These are phyloP conservation scores for Drosophila nannoptera DNA, from an alignment of 1,140 invertebrate species.

Conservation along the genomic window DNA sequence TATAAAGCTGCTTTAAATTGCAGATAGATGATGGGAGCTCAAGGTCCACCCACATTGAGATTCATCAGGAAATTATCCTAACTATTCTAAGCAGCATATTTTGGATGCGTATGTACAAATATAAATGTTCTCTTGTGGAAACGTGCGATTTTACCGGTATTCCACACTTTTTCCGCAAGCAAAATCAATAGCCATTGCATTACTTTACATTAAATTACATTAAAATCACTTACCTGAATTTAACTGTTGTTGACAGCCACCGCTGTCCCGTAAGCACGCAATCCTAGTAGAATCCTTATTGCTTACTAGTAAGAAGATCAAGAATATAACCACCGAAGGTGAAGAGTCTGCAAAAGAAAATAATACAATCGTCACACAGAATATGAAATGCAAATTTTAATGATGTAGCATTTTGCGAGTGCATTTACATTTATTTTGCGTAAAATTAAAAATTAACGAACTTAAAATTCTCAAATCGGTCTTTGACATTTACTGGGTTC, in stretches of 20 bases:
- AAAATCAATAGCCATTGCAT: background rate
- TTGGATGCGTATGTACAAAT: too few relatives aligned
- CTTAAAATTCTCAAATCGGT: slow-evolving; percentile 55
- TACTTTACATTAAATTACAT: too few relatives aligned
- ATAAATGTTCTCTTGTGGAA: background rate
- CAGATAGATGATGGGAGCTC: background rate
- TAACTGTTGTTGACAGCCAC: slow-evolving; percentile 38
- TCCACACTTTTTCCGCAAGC: background rate
- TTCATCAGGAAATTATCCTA: background rate
- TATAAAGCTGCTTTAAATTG: slow-evolving; percentile 19
- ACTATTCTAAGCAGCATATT: too few relatives aligned
- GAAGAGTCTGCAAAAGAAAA: slow-evolving; percentile 20
- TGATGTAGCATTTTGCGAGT: background rate
- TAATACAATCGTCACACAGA: background rate
- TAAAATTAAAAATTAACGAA: slow-evolving; percentile 28
- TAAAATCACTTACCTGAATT: slow-evolving; percentile 48
- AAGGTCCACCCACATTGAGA: slow-evolving; percentile 17
- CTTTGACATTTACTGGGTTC: slow-evolving; percentile 45
- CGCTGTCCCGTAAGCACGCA: slow-evolving; percentile 27
- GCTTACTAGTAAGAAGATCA: slow-evolving; percentile 11
- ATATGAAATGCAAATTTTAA: background rate
- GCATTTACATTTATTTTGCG: slow-evolving; percentile 23
- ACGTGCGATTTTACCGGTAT: background rate
- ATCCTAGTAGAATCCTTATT: slow-evolving; percentile 12
- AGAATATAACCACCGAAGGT: slow-evolving; percentile 16